Evolutionary conservation across 2,797 vertebrate genomes (phyloP).

Genomic region (Mus minutoides): DNA sequence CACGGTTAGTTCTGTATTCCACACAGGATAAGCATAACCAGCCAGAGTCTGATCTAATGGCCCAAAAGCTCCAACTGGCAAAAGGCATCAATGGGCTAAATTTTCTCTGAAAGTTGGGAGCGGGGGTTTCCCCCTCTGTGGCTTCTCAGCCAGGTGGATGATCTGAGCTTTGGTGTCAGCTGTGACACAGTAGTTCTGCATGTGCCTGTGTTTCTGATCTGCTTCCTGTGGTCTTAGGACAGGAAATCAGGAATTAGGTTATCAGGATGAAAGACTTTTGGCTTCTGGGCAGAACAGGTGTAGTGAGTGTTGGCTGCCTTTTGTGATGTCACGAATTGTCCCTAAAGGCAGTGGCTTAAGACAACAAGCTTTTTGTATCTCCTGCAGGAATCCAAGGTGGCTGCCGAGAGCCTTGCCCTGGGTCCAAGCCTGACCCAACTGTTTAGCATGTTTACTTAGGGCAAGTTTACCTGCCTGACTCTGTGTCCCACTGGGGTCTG

Average conservation of each 20-base stretch:
- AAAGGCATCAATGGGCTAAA: neutral
- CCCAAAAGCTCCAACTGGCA: no score
- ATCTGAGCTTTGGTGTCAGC: neutral
- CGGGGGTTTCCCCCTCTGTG: neutral
- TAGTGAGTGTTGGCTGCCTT: neutral
- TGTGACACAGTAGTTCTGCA: neutral
- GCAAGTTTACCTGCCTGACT: neutral
- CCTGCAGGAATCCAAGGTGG: rapidly evolving
- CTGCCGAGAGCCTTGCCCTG: neutral
- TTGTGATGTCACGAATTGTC: neutral
- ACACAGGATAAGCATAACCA: rapidly evolving
- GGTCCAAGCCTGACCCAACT: neutral
- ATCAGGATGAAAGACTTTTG: neutral
- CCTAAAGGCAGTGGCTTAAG: neutral
- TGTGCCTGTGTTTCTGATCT: neutral
- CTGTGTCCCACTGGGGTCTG: neutral
- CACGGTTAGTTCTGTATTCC: no score
- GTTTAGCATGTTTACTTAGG: neutral
- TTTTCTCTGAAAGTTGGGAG: rapidly evolving
- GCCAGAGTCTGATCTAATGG: neutral
- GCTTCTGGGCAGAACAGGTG: neutral
- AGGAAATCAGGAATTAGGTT: neutral
- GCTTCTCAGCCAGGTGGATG: neutral
- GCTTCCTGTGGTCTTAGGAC: neutral
- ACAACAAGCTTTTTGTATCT: neutral